Evolutionary conservation across 2,113 vertebrate species (phyloP).

Genomic region (Phrynosoma blainvillii): DNA sequence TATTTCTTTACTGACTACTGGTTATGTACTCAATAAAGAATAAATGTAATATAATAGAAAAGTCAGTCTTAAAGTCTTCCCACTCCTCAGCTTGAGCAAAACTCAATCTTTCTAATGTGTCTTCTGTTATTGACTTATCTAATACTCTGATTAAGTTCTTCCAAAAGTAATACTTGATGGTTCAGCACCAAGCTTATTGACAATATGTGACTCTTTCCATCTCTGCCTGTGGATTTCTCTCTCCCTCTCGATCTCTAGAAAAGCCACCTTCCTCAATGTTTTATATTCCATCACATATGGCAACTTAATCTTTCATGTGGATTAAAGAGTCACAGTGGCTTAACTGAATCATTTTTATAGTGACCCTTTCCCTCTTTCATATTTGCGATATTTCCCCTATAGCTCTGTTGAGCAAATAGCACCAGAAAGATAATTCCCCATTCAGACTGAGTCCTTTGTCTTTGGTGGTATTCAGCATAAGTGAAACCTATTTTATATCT

Average conservation of each 20-base stretch:
- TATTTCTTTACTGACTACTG: constrained; percentile 33
- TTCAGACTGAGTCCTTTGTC: neutral
- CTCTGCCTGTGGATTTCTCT: constrained; percentile 27
- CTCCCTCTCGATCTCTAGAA: constrained; percentile 15
- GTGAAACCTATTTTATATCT: neutral
- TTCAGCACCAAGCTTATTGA: constrained; percentile 33
- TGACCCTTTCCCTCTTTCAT: neutral
- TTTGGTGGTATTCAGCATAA: neutral
- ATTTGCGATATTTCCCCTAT: constrained; percentile 9
- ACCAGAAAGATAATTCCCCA: constrained; percentile 1
- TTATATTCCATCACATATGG: constrained; percentile 6
- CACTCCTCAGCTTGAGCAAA: constrained; percentile 31
- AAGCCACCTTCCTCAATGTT: neutral
- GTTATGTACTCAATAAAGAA: constrained; percentile 25
- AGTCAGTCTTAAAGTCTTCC: constrained; percentile 41
- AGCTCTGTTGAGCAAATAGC: constrained; percentile 15
- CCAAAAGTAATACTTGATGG: constrained; percentile 41
- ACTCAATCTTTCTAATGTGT: constrained; percentile 9
- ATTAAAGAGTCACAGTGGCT: constrained; percentile 8
- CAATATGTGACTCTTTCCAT: neutral
- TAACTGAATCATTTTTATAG: neutral
- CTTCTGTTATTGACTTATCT: constrained; percentile 35
- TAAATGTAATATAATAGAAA: constrained; percentile 56
- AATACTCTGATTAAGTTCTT: constrained; percentile 53
- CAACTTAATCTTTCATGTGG: neutral